Evolutionary conservation across 2,113 vertebrate species (phyloP).

Genomic region (Vidua macroura): DNA sequence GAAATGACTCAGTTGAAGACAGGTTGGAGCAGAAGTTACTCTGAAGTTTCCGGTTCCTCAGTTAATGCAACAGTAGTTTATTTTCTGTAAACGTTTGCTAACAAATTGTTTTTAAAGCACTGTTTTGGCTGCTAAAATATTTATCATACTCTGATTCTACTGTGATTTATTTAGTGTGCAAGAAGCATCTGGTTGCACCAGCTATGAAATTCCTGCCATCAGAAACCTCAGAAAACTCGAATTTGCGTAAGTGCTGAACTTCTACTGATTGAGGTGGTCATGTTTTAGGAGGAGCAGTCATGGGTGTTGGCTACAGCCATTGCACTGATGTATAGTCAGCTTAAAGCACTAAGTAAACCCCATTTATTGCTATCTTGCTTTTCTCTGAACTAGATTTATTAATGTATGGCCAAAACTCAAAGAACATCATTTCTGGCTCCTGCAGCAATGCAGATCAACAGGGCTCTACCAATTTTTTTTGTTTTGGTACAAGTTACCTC

Average conservation of each 20-base stretch:
- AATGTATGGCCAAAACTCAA: not conserved
- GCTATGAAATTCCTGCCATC: slow-evolving; percentile 79
- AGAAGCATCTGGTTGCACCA: not conserved
- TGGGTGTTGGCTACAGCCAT: not conserved
- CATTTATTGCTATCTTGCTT: not conserved
- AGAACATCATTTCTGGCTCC: not conserved
- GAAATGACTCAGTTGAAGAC: not conserved
- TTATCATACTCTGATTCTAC: not conserved
- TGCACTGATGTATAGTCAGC: not conserved
- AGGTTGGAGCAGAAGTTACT: not conserved
- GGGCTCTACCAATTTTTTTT: not conserved
- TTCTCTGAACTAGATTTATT: not conserved
- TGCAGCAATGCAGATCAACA: not conserved
- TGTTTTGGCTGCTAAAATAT: not conserved
- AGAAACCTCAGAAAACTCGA: slow-evolving; percentile 82
- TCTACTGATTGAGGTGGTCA: not conserved
- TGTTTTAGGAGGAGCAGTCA: not conserved
- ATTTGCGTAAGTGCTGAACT: slow-evolving; percentile 73
- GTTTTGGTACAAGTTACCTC: not conserved
- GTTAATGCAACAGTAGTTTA: not conserved
- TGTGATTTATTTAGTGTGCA: slow-evolving; percentile 30
- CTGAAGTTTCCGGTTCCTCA: not conserved
- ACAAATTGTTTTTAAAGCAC: not conserved
- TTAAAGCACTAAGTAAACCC: not conserved
- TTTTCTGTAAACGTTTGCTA: not conserved